These are phyloP conservation scores for Cyanoramphus novaezelandiae DNA, from an alignment of 2,113 vertebrate genomes.

Conservation along the genomic window DNA sequence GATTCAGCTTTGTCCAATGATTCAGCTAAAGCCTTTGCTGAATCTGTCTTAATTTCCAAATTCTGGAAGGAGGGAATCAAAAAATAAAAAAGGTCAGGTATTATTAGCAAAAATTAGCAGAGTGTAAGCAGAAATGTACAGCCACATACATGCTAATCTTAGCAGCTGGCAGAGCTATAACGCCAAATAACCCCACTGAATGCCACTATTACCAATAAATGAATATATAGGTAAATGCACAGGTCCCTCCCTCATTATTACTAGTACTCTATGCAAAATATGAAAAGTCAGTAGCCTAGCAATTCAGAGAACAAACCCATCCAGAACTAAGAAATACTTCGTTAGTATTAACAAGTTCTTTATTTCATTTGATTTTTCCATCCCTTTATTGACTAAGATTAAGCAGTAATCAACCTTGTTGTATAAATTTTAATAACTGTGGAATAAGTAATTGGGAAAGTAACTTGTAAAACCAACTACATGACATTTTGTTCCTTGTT, in stretches of 20 bases:
- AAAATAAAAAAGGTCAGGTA: not conserved
- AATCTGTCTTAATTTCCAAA: constrained; percentile 87
- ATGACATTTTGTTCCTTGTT: not conserved
- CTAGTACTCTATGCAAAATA: not conserved
- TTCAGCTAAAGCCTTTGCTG: constrained; percentile 93
- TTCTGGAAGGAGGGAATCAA: constrained; percentile 68
- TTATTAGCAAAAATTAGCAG: not conserved
- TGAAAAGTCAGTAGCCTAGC: not conserved
- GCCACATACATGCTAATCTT: not conserved
- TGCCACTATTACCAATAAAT: not conserved
- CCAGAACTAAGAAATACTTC: not conserved
- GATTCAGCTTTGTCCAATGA: constrained; percentile 87
- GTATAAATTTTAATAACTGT: too few relatives aligned
- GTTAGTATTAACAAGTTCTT: not conserved
- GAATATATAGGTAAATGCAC: not conserved
- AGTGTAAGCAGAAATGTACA: not conserved
- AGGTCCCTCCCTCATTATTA: not conserved
- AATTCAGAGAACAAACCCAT: not conserved
- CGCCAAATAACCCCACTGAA: not conserved
- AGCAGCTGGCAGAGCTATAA: not conserved
- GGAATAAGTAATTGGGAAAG: too few relatives aligned
- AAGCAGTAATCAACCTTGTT: not conserved
- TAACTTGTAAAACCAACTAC: not conserved
- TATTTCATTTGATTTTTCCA: not conserved
- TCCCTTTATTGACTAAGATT: not conserved